Evolutionary conservation across 2,113 vertebrate species (phyloP), one percentile per base, ranked within the genome.

Genomic region (Pyrgilauda ruficollis): DNA sequence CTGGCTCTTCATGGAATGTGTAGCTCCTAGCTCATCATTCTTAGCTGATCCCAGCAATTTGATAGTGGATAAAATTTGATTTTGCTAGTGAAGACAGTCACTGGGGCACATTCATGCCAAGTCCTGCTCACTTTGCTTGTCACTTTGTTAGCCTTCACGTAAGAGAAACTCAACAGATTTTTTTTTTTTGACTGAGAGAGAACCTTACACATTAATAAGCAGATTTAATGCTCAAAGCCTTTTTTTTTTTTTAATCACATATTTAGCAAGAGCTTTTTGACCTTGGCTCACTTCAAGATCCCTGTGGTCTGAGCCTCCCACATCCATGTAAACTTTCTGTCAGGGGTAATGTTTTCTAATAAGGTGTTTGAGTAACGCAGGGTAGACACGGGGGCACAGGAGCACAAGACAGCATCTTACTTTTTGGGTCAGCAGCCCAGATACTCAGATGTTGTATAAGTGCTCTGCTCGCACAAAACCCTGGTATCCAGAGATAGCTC

Each of bases 51-150:
- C 22, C 14, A 76, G n/a, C 20, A 85, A 43, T 43, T 11, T 55
- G 19, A 52, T 18, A 74, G 22, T 22, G 20, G 47, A 50, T 12
- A 49, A 69, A 79, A 84, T 3, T 14, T 63, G 24, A 23, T 73
- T 89, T 80, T 70, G 6, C 39, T 63, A 8, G 24, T 31, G 37
- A 74, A 20, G 5, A 44, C 33, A 47, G 43, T n/a, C 39, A 10
- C 0, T 28, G 52, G 16, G 50, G 43, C 6, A 33, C 0, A 0
- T 44, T 75, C 76, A 49, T 3, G 4, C 41, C 20, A 44, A 41
- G 24, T 70, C 35, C 55, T 79, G 30, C 18, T 79, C 19, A 37
- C 11, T 79, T 80, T 64, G 1, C 7, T 75, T 73, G 43, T 49
- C 5, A 22, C 18, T 47, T 68, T 37, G 24, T 58, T 69, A 85